Evolutionary conservation across 2,888 invertebrate species (phyloP).

Genomic region (Acanthopleura granulata): DNA sequence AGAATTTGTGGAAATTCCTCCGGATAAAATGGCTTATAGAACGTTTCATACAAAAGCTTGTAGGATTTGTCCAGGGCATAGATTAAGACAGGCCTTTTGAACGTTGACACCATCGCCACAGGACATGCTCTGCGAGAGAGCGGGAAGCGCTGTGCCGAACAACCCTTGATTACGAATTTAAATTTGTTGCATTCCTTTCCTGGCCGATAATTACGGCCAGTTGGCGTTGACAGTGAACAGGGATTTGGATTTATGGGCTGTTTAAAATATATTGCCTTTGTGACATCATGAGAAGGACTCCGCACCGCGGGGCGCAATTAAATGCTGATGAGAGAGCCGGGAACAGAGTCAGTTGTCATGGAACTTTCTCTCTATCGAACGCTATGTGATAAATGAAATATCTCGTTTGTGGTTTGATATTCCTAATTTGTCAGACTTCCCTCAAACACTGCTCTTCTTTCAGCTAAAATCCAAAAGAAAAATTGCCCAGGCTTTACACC

Average conservation of each 20-base stretch:
- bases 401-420: conserved; percentile 16
- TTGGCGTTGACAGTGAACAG: conserved; percentile 4
- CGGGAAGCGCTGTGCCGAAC: background rate
- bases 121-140: background rate
- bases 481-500: too few relatives aligned
- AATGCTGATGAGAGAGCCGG: conserved; percentile 3
- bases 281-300: background rate
- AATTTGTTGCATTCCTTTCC: conserved; percentile 6
- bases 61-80: too few relatives aligned
- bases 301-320: conserved; percentile 10
- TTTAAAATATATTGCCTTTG: conserved; percentile 17
- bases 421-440: conserved; percentile 11
- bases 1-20: too few relatives aligned
- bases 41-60: too few relatives aligned
- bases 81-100: too few relatives aligned
- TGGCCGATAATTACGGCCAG: background rate
- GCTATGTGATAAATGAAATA: conserved; percentile 13
- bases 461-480: too few relatives aligned
- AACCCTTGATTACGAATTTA: conserved; percentile 12
- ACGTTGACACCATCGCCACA: background rate
- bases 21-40: too few relatives aligned
- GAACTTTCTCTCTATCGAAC: background rate
- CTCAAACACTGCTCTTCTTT: background rate
- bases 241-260: conserved; percentile 9
- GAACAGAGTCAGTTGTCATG: conserved; percentile 1